Base-by-base conservation (phyloP, 2,888 invertebrate species). In the Drosophila rellima region DNA sequence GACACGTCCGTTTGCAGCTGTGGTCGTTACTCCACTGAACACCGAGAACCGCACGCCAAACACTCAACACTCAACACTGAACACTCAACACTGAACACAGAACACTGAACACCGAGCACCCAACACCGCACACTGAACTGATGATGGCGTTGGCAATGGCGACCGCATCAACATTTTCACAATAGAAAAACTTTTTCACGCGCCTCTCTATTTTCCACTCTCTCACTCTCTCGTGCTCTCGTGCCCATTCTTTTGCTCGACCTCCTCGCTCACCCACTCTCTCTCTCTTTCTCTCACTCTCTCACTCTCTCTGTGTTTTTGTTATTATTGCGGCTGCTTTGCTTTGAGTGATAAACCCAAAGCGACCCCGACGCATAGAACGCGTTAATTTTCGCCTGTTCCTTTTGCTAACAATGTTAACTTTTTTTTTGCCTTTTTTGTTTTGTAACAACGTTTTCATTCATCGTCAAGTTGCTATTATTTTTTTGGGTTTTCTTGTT, bases 1-100 rank as follows among this genome's bases (percentile, higher is more conserved):
- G 69, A 83, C 82, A 90, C 90, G 90, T 89, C 88, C 91, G 91
- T 80, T 80, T 90, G 80, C 90, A 81, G 82, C 90, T 90, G 90
- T 91, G 91, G 90, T 90, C 88, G 89, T 89, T 88, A 89, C 90
- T 91, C 90, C 90, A 91, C 90, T 91, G 83, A 88, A 80, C 64
- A 62, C 47, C 35, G 20, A 29, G 8, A 48, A 37, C 15, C 17
- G 44, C 37, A 18, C 61, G 63, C 29, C 33, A 20, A 37, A 54
- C 40, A 57, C 47, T 4, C 82, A 86, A 42, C 60, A 54, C 48
- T 1, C 37, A 18, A 33, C 60, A 48, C 31, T 20, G 40, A 61
- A 45, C 37, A 48, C 37, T 4, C 80, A 42, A 54, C 85, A 88
- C 87, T 87, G 79, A 85, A 78, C 63, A 54, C 42, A 17, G 37